These are phyloP conservation scores for Agonopterix subpropinquella DNA, from an alignment of 2,888 invertebrate genomes.

Conservation along the genomic window DNA sequence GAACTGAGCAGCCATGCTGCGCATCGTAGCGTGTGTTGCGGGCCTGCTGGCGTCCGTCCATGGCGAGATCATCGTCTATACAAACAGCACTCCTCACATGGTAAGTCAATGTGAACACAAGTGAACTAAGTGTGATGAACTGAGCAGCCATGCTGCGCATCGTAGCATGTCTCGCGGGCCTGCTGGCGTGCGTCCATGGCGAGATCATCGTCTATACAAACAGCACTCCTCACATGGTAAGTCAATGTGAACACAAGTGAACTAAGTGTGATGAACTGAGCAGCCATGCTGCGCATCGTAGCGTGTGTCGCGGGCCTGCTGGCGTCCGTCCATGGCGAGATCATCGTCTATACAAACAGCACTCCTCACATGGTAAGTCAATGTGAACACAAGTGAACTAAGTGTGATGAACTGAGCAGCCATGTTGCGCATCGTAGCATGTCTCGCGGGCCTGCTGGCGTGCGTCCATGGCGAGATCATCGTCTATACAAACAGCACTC, in stretches of 20 bases:
- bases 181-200: constrained; percentile 33
- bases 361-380: constrained; percentile 43
- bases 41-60: constrained; percentile 32
- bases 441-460: constrained; percentile 29
- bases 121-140: too few species aligned
- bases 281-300: constrained; percentile 39
- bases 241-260: constrained; percentile 7
- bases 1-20: constrained; percentile 28
- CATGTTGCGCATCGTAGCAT: constrained; percentile 40
- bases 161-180: constrained; percentile 21
- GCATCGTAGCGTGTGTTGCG: constrained; percentile 24
- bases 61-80: constrained; percentile 45
- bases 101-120: constrained; percentile 25
- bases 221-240: constrained; percentile 43
- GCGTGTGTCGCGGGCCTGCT: constrained; percentile 27
- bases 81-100: constrained; percentile 37
- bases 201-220: constrained; percentile 45
- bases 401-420: neutral
- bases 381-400: too few species aligned
- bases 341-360: constrained; percentile 43
- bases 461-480: constrained; percentile 37
- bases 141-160: constrained; percentile 36
- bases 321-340: constrained; percentile 29
- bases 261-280: too few species aligned
- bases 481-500: constrained; percentile 39